Conservation (phyloP, 1,140 invertebrate species). For the Bombus sibiricus region DNA sequence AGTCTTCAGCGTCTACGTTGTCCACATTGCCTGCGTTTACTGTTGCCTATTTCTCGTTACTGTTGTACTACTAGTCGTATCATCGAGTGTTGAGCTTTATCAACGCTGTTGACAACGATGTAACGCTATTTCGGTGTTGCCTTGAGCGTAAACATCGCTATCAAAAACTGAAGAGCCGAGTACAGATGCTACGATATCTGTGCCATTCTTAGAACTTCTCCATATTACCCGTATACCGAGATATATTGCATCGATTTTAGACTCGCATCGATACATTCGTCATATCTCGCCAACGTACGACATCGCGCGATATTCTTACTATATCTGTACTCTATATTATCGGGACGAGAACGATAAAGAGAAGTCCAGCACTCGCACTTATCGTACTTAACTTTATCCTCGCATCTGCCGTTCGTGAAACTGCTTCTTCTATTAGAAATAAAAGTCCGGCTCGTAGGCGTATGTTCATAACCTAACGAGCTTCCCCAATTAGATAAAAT, state of each 20-base stretch:
- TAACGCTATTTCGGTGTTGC: slow-evolving; percentile 24
- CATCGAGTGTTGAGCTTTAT: slow-evolving; percentile 40
- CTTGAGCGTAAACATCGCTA: slow-evolving; percentile 27
- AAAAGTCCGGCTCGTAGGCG: too few species aligned
- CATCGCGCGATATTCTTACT: not conserved
- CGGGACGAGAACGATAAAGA: slow-evolving; percentile 32
- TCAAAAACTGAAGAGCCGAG: slow-evolving; percentile 9
- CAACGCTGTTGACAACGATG: slow-evolving; percentile 47
- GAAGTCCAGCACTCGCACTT: not conserved
- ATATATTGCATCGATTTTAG: not conserved
- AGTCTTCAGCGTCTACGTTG: slow-evolving; percentile 55
- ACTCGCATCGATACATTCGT: not conserved
- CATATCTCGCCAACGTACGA: not conserved
- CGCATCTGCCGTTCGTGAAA: not conserved
- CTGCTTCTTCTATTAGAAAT: not conserved
- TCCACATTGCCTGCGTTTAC: slow-evolving; percentile 45
- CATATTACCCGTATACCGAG: too few species aligned
- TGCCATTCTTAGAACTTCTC: not conserved
- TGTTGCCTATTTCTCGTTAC: slow-evolving; percentile 22
- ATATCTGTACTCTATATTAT: slow-evolving; percentile 21
- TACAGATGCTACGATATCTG: not conserved
- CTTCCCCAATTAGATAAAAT: not conserved
- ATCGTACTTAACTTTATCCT: slow-evolving; percentile 15
- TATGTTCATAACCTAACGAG: not conserved
- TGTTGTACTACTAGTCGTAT: slow-evolving; percentile 29